Evolutionary conservation across 2,113 vertebrate species (phyloP).

Genomic region (Silurus meridionalis): DNA sequence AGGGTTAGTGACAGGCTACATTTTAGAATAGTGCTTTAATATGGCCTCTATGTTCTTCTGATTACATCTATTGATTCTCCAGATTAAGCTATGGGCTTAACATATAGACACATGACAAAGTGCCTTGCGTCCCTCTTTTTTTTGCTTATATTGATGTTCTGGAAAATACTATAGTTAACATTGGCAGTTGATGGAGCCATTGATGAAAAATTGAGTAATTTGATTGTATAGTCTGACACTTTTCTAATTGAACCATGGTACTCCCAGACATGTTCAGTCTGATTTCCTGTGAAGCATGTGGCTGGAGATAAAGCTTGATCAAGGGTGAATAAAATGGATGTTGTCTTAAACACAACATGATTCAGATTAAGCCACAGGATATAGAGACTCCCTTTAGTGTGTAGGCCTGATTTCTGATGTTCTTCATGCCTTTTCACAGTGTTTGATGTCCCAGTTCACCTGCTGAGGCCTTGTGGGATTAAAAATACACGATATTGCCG

Average conservation of each 20-base stretch:
- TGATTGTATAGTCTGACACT: slow-evolving; percentile 40
- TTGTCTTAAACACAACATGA: slow-evolving; percentile 60
- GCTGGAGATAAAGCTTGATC: slow-evolving; percentile 61
- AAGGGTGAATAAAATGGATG: slow-evolving; percentile 66
- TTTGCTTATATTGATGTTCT: slow-evolving; percentile 47
- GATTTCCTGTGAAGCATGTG: slow-evolving; percentile 51
- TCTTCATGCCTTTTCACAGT: slow-evolving; percentile 56
- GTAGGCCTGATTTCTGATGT: slow-evolving; percentile 60
- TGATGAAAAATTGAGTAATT: slow-evolving; percentile 30
- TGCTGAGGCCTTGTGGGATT: slow-evolving; percentile 65
- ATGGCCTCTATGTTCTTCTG: slow-evolving; percentile 49
- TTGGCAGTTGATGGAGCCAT: slow-evolving; percentile 38
- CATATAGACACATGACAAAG: slow-evolving; percentile 41
- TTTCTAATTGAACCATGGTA: slow-evolving; percentile 44
- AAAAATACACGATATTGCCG: slow-evolving; percentile 60
- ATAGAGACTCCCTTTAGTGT: slow-evolving; percentile 54
- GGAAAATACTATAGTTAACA: slow-evolving; percentile 44
- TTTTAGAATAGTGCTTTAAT: slow-evolving; percentile 50
- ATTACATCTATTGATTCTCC: slow-evolving; percentile 60
- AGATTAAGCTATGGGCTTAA: slow-evolving; percentile 50
- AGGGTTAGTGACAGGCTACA: slow-evolving; percentile 34
- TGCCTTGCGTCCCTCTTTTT: slow-evolving; percentile 18
- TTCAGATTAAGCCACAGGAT: slow-evolving; percentile 68
- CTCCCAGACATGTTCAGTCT: slow-evolving; percentile 7
- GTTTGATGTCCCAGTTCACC: slow-evolving; percentile 59